Conservation (phyloP, 2,113 vertebrate species). For the Gnathonemus echidnorhynchus region DNA sequence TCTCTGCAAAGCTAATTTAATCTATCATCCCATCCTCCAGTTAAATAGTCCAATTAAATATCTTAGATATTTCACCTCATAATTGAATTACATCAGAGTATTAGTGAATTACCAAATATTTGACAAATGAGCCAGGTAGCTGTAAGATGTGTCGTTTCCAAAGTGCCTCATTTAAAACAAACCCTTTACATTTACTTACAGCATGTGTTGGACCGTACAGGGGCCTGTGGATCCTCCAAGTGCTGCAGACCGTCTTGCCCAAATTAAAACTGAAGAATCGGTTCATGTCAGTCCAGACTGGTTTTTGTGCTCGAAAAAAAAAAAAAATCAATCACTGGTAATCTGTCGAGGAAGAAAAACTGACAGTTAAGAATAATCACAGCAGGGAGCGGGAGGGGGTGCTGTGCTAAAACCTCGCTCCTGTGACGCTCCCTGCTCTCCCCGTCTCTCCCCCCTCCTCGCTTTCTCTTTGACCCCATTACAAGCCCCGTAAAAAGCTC, state of each 20-base stretch:
- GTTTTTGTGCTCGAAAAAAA: slow-evolving; percentile 31
- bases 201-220: slow-evolving; percentile 24
- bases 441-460: background rate
- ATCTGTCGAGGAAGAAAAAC: slow-evolving; percentile 43
- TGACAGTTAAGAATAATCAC: slow-evolving; percentile 53
- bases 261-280: too few relatives aligned
- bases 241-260: background rate
- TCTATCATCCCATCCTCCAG: background rate
- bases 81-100: background rate
- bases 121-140: background rate
- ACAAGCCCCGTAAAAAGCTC: background rate
- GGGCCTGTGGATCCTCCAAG: slow-evolving; percentile 5
- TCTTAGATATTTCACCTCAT: background rate
- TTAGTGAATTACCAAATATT: background rate
- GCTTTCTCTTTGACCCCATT: slow-evolving; percentile 7
- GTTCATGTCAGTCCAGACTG: slow-evolving; percentile 48
- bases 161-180: slow-evolving; percentile 9
- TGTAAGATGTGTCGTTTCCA: background rate
- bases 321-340: slow-evolving; percentile 31
- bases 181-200: slow-evolving; percentile 36
- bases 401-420: slow-evolving; percentile 21
- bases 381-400: slow-evolving; percentile 30
- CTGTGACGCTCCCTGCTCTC: slow-evolving; percentile 27
- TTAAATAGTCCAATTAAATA: background rate
- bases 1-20: background rate